Evolutionary conservation across 2,113 vertebrate genomes (phyloP), one percentile per base, ranked within the genome.

Genomic region (Lepus timidus): DNA sequence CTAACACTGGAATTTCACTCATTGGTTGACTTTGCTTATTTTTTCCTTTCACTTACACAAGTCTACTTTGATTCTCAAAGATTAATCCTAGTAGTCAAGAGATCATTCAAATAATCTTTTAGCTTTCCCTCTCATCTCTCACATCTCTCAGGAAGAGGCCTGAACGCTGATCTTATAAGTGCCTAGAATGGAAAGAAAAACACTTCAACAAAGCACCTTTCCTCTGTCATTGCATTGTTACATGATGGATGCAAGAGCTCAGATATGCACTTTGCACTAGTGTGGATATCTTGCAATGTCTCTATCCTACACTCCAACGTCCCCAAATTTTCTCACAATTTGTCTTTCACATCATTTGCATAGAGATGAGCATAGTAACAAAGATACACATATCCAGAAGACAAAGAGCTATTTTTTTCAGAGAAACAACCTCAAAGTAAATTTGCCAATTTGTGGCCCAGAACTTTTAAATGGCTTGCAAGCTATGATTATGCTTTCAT

Each of bases 391-490:
- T 96, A 96, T 16, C 7, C 36, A 83, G n/a, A 67, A 81, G 7
- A 65, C 7, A 93, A 87, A 62, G 74, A 95, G 29, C 55, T 70
- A n/a, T 16, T 82, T 88, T 82, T 33, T 61, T 36, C 2, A 79
- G 27, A 96, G 52, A 97, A 96, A 93, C 90, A 64, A 39, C 5
- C 0, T 83, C 61, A 74, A 49, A 89, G 2, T 49, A 75, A 74
- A 74, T 31, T 64, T 87, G 29, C 33, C 31, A 80, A 62, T 65
- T 81, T 93, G 19, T 97, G 87, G 95, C 29, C 36, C 75, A 74
- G 81, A 51, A 85, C 20, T 70, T 29, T 83, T 61, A 62, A 94
- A 68, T 96, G 79, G 80, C 33, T 94, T 25, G 20, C 95, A 96
- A n/a, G 9, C 33, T 9, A 20, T 84, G n/a, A 78, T 80, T 96